These are phyloP conservation scores for Xestobium rufovillosum DNA, from an alignment of 2,888 invertebrate genomes.

Conservation along the genomic window DNA sequence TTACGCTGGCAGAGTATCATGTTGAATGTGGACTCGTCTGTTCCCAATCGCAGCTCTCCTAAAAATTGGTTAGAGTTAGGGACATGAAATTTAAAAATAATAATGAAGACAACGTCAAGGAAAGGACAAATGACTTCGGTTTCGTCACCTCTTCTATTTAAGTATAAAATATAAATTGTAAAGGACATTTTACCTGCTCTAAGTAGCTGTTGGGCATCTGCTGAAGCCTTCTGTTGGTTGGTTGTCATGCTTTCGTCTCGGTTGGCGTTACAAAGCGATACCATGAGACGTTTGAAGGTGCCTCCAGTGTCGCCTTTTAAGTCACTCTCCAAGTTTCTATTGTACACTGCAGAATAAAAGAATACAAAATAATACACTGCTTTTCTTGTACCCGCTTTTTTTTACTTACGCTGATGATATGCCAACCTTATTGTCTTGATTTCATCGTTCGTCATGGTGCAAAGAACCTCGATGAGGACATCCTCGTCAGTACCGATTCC, in stretches of 20 bases:
- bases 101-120: slow-evolving; percentile 3
- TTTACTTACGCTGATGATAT: slow-evolving; percentile 64
- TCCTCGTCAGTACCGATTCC: slow-evolving; percentile 82
- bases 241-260: slow-evolving; percentile 72
- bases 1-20: slow-evolving; percentile 74
- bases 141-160: slow-evolving; percentile 8
- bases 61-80: slow-evolving; percentile 8
- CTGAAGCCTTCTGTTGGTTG: slow-evolving; percentile 63
- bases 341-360: slow-evolving; percentile 54
- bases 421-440: slow-evolving; percentile 71
- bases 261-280: slow-evolving; percentile 73
- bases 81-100: slow-evolving; percentile 3
- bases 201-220: slow-evolving; percentile 74
- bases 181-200: slow-evolving; percentile 56
- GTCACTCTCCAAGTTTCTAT: slow-evolving; percentile 70
- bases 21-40: slow-evolving; percentile 83
- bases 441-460: slow-evolving; percentile 79
- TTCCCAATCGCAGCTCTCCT: slow-evolving; percentile 60
- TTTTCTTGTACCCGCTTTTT: slow-evolving; percentile 6
- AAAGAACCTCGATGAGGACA: slow-evolving; percentile 80
- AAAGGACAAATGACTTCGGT: slow-evolving; percentile 8
- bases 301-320: slow-evolving; percentile 85
- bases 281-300: slow-evolving; percentile 81
- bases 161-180: slow-evolving; percentile 7
- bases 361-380: slow-evolving; percentile 1